Base-by-base conservation (phyloP, 1,140 invertebrate species). In the Tenebrio molitor region DNA sequence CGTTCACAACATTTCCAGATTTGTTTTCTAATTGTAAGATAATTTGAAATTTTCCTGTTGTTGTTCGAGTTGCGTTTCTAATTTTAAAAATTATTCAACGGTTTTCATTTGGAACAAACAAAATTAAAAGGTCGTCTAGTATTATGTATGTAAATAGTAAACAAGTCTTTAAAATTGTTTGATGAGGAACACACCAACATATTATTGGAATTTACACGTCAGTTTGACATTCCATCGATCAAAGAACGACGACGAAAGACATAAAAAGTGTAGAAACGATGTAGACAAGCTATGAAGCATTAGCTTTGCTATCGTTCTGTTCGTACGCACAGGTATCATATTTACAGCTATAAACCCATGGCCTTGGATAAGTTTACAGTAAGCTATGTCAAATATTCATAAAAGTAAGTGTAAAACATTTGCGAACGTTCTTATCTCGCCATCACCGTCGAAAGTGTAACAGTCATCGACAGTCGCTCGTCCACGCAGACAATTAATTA, bases 341-440 rank as follows among this genome's bases (percentile, higher is more conserved):
- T 58, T 25, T 58, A 58, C 50, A 58, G 50, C 50, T 58, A 58
- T 29, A 58, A 53, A 58, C 21, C 50, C 3, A 29, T 29, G 50
- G 23, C 50, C 50, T 58, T 58, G 50, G 23, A 58, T 58, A 58
- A 58, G 29, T 58, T 58, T 58, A 58, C 50, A 58, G 50, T 58
- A 58, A 58, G 25, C 23, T 34, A 58, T 58, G 50, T 4, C 23
- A 58, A 58, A 58, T 58, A 58, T 58, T 29, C 50, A 50, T 58
- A 25, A 12, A 58, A 58, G 50, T 58, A 58, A 58, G 8, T 5
- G 50, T 58, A 58, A 58, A 23, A 53, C 21, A 12, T 23, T 53
- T 4, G 36, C n/a, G 12, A n/a, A 12, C 7, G n/a, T 39, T n/a
- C 36, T 39, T 39, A 7, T 12, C 25, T 4, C 8, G 3, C 8